phyloP scores from a whole-genome alignment of 2,797 vertebrate species.

The Phrynocephalus vlangalii region DNA sequence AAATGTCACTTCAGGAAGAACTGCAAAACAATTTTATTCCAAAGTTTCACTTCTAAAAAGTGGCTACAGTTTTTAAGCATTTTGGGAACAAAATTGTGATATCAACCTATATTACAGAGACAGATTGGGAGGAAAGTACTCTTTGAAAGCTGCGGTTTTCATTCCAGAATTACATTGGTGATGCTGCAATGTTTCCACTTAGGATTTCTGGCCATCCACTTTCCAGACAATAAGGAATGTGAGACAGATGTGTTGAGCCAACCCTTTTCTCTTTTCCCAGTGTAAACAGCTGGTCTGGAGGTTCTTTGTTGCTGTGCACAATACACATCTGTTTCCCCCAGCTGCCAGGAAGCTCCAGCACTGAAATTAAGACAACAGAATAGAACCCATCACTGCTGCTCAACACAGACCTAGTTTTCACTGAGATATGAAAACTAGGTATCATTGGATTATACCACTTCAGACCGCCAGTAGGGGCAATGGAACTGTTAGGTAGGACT shows the following conservation, averaged over 20 bases:
- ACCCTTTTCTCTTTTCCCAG: constrained; percentile 6
- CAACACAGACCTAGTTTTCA: neutral
- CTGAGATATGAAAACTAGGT: neutral
- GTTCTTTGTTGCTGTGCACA: constrained; percentile 2
- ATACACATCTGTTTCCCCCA: constrained; percentile 18
- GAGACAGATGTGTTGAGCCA: constrained; percentile 15
- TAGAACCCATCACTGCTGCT: neutral
- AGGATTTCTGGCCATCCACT: neutral
- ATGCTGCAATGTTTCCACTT: neutral
- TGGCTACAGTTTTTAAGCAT: neutral
- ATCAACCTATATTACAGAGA: neutral
- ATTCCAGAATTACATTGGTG: neutral
- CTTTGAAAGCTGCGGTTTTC: neutral
- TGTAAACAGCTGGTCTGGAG: constrained; percentile 26
- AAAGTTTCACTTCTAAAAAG: neutral
- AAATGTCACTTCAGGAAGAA: neutral
- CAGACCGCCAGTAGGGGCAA: neutral
- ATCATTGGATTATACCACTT: neutral
- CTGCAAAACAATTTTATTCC: neutral
- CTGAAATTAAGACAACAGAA: constrained; percentile 26
- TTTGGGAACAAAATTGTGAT: neutral
- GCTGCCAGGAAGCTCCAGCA: neutral
- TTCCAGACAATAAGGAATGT: neutral
- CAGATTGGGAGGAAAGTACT: neutral
- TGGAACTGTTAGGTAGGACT: neutral